Percentiles rank a stretch among this genome's conserved stretches.
Evolutionary conservation across 23 tunicate genomes (phyloP).

Genomic region (Halocynthia aurantium): DNA sequence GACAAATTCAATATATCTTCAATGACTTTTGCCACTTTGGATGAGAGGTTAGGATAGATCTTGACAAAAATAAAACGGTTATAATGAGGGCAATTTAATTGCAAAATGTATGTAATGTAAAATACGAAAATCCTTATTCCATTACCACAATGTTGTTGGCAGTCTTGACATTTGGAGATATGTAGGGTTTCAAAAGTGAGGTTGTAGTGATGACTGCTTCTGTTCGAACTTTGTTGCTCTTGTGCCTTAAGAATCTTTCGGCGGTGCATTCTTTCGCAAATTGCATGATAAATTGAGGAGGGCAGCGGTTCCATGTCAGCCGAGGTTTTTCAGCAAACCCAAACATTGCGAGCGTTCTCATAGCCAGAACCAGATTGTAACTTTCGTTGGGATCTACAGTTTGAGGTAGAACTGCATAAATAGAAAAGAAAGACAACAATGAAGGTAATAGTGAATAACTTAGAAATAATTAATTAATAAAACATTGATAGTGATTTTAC

Average conservation of each 20-base stretch:
- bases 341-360: slow-evolving; percentile 72
- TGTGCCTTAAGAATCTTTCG: slow-evolving; percentile 61
- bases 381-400: slow-evolving; percentile 26
- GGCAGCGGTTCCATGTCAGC: slow-evolving; percentile 29
- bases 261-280: slow-evolving; percentile 77
- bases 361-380: slow-evolving; percentile 53
- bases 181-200: slow-evolving; percentile 52
- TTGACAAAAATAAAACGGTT: slow-evolving; percentile 15
- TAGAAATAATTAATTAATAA: not conserved
- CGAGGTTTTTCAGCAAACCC: slow-evolving; percentile 38
- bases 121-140: not conserved
- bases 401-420: slow-evolving; percentile 8
- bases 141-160: slow-evolving; percentile 46
- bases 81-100: not conserved
- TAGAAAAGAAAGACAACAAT: not conserved
- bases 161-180: slow-evolving; percentile 64
- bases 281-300: slow-evolving; percentile 55
- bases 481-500: not conserved
- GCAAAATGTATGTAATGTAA: not conserved
- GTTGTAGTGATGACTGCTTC: slow-evolving; percentile 63
- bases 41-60: slow-evolving; percentile 66
- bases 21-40: slow-evolving; percentile 59
- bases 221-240: slow-evolving; percentile 42
- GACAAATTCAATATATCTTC: slow-evolving; percentile 54
- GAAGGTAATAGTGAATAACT: not conserved